Conservation (phyloP, 2,888 invertebrate species). For the Agriopis leucophaearia region DNA sequence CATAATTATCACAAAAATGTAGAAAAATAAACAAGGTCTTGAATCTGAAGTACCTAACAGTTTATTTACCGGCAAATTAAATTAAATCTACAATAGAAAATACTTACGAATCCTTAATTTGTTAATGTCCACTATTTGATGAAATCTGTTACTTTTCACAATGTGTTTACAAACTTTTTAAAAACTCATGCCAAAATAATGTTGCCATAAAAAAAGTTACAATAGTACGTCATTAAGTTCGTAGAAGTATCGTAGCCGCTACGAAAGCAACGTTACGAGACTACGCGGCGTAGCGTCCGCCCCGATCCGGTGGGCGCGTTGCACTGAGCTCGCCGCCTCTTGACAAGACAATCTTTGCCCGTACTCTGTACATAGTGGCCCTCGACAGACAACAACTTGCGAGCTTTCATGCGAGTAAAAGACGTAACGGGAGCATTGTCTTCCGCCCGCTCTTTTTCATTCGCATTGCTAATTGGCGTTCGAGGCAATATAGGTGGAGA, state of each 20-base stretch:
- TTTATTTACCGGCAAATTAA: background rate
- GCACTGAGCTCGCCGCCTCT: conserved; percentile 76
- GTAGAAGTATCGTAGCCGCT: conserved; percentile 60
- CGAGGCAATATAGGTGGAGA: conserved; percentile 9
- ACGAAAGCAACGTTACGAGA: conserved; percentile 58
- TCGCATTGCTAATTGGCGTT: conserved; percentile 61
- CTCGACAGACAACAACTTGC: conserved; percentile 79
- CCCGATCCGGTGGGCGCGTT: conserved; percentile 72
- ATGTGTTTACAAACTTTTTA: conserved; percentile 28
- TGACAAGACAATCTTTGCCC: conserved; percentile 83
- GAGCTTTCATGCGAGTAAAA: conserved; percentile 78
- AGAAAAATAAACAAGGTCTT: background rate
- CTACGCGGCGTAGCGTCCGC: conserved; percentile 75
- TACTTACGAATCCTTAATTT: conserved; percentile 69
- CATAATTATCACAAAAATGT: background rate
- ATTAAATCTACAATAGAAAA: conserved; percentile 15
- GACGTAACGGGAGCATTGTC: conserved; percentile 75
- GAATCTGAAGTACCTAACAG: background rate
- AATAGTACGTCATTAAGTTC: conserved; percentile 49
- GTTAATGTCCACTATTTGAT: conserved; percentile 56
- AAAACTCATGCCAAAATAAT: conserved; percentile 12
- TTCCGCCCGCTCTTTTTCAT: conserved; percentile 64
- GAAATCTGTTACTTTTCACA: conserved; percentile 46
- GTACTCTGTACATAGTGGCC: conserved; percentile 63
- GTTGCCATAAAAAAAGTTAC: conserved; percentile 28